Evolutionary conservation across 2,797 vertebrate genomes (phyloP), one percentile per base, ranked within the genome.

Genomic region (Sphenodon punctatus): DNA sequence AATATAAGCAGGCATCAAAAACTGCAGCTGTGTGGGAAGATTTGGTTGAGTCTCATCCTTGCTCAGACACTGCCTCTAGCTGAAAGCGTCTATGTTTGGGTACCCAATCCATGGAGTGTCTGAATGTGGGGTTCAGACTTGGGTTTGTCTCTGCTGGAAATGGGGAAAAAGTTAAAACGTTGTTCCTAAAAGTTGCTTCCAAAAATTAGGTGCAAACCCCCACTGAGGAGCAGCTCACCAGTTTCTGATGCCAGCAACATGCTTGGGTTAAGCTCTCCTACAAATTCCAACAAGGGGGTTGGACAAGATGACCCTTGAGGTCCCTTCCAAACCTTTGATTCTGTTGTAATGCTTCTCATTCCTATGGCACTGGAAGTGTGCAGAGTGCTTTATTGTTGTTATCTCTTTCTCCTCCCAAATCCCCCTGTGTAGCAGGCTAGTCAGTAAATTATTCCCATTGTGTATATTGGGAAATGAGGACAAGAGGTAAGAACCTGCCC

Each of bases 111-210:
- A 58, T 2, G 7, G 67, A 77, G 25, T 77, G 25, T 32, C 77
- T 86, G n/a, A 75, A 85, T 70, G 66, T 46, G 59, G 32, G 39
- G 58, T 56, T 20, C 34, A 70, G 38, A 74, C 5, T 84, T 82
- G 8, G 10, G 74, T 51, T 75, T 79, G 45, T 60, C 84, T 82
- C 63, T 84, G 32, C 61, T 61, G 34, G 45, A 17, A 87, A 75
- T 27, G 51, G 48, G 82, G 90, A 22, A 51, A 73, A 87, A 53
- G n/a, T 14, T 27, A 64, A 90, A 74, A 67, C 64, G 67, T 25
- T 73, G n/a, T 78, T 81, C 27, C 65, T 34, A 61, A 20, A 39
- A 78, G 80, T 75, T 23, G 34, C 7, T 85, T 85, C 30, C 23
- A 51, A 20, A 76, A 30, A 20, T 56, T 16, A 74, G 74, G 16